Evolutionary conservation across 1,140 invertebrate genomes (phyloP).

Genomic region (Pseudobourletiella spinata): DNA sequence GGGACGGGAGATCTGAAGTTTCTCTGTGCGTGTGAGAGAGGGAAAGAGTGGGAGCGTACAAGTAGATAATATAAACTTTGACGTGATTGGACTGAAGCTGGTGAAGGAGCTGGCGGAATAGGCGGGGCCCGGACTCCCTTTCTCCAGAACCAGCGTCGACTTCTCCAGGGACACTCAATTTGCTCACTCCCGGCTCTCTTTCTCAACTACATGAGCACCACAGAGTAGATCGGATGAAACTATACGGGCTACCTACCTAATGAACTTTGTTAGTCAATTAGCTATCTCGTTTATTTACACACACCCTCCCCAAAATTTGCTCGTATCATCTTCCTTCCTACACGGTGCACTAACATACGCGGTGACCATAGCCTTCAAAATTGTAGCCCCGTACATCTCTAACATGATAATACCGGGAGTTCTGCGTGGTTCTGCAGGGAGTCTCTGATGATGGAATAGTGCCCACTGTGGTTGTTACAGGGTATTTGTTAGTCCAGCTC

Average conservation of each 20-base stretch:
- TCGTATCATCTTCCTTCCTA: background rate
- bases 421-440: no score
- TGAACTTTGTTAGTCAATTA: constrained; percentile 11
- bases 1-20: no score
- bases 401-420: no score
- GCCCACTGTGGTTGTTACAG: no score
- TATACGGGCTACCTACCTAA: constrained; percentile 4
- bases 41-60: background rate
- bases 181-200: constrained; percentile 3
- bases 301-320: background rate
- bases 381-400: no score
- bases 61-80: constrained; percentile 9
- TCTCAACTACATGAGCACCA: background rate
- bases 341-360: background rate
- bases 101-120: constrained; percentile 3
- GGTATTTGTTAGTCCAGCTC: no score
- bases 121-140: background rate
- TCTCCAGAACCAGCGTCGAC: background rate
- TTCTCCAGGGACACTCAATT: background rate
- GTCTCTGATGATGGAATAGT: no score
- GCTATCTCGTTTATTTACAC: constrained; percentile 6
- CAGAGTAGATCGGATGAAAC: no score
- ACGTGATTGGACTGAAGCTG: constrained; percentile 13
- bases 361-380: no score
- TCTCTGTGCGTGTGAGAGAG: background rate